Conservation (phyloP, 2,113 vertebrate species). For the Callithrix jacchus region DNA sequence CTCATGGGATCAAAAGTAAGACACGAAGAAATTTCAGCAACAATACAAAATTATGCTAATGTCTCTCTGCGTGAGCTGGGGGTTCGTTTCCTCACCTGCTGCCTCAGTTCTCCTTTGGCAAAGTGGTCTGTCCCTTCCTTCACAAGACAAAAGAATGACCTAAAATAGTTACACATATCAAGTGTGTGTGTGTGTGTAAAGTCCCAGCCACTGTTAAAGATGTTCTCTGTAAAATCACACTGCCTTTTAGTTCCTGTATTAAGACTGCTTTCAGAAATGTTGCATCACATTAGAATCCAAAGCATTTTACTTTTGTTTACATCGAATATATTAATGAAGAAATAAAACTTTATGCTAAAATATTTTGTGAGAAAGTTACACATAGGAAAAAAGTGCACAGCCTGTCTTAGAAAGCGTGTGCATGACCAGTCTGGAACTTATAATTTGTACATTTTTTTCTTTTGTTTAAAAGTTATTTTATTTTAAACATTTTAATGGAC, state of each 20-base stretch:
- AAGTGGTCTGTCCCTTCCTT: background rate
- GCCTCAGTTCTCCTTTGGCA: background rate
- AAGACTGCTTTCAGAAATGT: background rate
- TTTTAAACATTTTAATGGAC: background rate
- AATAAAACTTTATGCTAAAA: background rate
- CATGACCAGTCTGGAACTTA: background rate
- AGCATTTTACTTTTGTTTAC: background rate
- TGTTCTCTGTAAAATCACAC: background rate
- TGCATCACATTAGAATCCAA: background rate
- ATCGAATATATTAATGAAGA: background rate
- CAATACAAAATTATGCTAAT: background rate
- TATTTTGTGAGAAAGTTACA: background rate
- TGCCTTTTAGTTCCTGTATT: background rate
- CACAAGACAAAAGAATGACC: background rate
- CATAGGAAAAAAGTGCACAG: background rate
- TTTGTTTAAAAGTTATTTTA: slow-evolving; percentile 16
- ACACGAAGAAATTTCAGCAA: background rate
- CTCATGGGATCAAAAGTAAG: slow-evolving; percentile 8
- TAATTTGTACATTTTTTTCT: background rate
- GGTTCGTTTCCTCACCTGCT: background rate
- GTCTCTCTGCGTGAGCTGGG: background rate
- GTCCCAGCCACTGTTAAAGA: background rate
- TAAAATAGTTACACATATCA: background rate
- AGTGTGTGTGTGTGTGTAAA: background rate
- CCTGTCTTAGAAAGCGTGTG: background rate